phyloP scores from a whole-genome alignment of 1,140 invertebrate genomes.

The Pseudomyrmex gracilis region DNA sequence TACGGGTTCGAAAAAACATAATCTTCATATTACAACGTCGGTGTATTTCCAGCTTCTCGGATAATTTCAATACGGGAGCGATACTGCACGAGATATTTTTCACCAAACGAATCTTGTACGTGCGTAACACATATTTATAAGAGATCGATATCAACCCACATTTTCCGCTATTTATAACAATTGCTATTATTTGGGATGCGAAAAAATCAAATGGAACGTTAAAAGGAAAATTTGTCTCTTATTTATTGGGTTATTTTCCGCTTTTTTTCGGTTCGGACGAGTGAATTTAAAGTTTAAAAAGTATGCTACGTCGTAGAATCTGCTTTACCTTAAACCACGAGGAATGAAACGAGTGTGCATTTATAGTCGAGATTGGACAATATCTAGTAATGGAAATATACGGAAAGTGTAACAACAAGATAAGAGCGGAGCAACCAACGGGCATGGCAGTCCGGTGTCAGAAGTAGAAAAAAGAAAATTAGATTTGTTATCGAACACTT shows the following conservation, averaged over 20 bases:
- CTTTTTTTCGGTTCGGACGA: neutral
- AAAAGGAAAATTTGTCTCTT: neutral
- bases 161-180: conserved; percentile 20
- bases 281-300: neutral
- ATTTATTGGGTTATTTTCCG: conserved; percentile 5
- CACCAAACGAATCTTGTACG: neutral
- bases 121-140: neutral
- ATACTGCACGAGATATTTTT: conserved; percentile 24
- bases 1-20: neutral
- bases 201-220: neutral
- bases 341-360: neutral
- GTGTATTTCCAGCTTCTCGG: neutral
- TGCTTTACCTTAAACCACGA: conserved; percentile 3
- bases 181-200: neutral
- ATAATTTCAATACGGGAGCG: conserved; percentile 5
- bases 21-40: neutral
- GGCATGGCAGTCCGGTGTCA: too few species aligned
- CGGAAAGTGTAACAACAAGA: neutral
- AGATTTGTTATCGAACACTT: neutral
- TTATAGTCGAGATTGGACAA: neutral
- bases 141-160: neutral
- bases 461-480: neutral
- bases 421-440: neutral
- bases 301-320: neutral
- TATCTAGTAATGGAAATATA: neutral